A percentile compares a stretch with the other conserved stretches of the same genome.
Conservation (phyloP, 2,888 invertebrate species). For the Drosophila formosana region DNA sequence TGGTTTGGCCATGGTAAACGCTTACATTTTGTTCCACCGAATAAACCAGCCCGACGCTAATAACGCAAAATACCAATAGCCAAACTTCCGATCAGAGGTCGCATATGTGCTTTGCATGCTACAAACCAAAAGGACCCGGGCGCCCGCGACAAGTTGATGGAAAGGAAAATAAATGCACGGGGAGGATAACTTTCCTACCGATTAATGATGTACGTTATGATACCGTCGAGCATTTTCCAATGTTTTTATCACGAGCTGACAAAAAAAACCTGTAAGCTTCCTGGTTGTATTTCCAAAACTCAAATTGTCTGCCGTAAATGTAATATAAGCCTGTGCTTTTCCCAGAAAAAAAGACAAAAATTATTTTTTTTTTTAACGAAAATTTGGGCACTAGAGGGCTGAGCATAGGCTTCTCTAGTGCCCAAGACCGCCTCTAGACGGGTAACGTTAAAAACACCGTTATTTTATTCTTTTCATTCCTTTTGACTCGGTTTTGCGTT, state of each 20-base stretch:
- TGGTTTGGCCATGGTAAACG: no score
- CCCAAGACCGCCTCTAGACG: no score
- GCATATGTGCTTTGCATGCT: constrained; percentile 9
- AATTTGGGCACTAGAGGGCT: no score
- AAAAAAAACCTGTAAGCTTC: constrained; percentile 19
- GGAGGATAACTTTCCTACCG: not conserved
- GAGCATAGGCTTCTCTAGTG: no score
- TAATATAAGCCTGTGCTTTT: constrained; percentile 24
- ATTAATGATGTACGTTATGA: no score
- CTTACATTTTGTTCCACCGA: not conserved
- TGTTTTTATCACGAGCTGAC: not conserved
- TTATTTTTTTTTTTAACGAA: no score
- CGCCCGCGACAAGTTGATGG: constrained; percentile 8
- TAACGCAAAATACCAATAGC: constrained; percentile 9
- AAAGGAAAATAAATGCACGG: constrained; percentile 7
- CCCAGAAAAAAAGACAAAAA: constrained; percentile 8
- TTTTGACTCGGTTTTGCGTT: no score
- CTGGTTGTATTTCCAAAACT: constrained; percentile 16
- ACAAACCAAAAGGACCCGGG: constrained; percentile 15
- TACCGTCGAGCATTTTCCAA: constrained; percentile 15
- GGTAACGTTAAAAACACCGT: no score
- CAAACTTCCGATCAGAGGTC: constrained; percentile 17
- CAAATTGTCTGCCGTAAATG: constrained; percentile 21
- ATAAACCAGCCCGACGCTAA: constrained; percentile 16
- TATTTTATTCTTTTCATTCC: no score